Conservation (phyloP, 2,888 invertebrate genomes). For the Dryococelus australis region DNA sequence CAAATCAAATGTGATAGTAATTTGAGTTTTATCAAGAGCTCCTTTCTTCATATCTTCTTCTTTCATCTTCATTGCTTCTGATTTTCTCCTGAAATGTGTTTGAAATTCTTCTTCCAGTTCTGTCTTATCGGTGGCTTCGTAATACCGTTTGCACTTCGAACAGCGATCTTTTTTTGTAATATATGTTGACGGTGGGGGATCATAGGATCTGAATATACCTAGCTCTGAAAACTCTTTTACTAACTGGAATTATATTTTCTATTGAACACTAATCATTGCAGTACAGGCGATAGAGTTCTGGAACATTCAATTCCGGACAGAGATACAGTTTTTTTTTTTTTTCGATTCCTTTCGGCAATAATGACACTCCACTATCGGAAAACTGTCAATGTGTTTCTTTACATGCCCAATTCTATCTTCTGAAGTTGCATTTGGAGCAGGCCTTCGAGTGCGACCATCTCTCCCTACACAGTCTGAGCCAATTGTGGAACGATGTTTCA, state of each 20-base stretch:
- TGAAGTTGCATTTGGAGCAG: conserved; percentile 17
- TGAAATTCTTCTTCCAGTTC: conserved; percentile 26
- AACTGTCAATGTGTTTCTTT: conserved; percentile 5
- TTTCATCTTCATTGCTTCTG: background rate
- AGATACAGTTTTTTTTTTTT: conserved; percentile 19
- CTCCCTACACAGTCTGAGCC: background rate
- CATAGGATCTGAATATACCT: conserved; percentile 24
- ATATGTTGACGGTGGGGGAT: background rate
- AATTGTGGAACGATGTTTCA: background rate
- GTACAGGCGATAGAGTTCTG: conserved; percentile 3
- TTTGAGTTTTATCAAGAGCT: conserved; percentile 4
- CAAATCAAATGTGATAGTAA: conserved; percentile 6
- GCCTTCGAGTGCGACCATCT: conserved; percentile 17
- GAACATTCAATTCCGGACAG: background rate
- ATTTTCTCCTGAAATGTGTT: background rate
- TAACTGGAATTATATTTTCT: background rate
- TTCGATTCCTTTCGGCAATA: background rate
- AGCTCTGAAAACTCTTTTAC: conserved; percentile 16
- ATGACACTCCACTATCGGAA: background rate
- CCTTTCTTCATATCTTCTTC: background rate
- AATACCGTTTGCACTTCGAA: conserved; percentile 13
- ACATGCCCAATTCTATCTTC: too few species aligned
- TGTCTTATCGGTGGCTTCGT: background rate
- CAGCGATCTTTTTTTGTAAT: background rate
- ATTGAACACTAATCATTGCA: background rate